Evolutionary conservation across 2,888 invertebrate species (phyloP).

Genomic region (Mesodorylaimus sp.): DNA sequence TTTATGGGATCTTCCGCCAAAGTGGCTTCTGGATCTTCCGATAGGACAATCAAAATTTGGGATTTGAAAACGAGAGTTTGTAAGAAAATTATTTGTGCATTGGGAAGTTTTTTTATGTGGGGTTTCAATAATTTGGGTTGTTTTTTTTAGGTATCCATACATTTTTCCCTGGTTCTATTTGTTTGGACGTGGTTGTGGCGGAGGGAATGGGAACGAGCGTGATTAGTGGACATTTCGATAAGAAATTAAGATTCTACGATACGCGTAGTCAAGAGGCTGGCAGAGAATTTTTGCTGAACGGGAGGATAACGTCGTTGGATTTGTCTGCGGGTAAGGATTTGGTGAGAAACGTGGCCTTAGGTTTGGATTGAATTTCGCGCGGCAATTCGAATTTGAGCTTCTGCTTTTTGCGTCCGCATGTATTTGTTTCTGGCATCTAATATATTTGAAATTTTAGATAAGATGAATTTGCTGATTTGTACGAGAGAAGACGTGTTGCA

Average conservation of each 20-base stretch:
- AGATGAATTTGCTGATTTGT: constrained; percentile 69
- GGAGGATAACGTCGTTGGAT: constrained; percentile 83
- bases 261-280: constrained; percentile 55
- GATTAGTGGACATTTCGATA: constrained; percentile 94
- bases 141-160: constrained; percentile 17
- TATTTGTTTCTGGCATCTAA: no score
- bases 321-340: constrained; percentile 71
- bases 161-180: constrained; percentile 41
- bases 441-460: no score
- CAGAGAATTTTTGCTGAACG: constrained; percentile 69
- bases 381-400: no score
- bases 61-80: constrained; percentile 78
- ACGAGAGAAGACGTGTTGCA: constrained; percentile 86
- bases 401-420: no score
- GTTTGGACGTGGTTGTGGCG: constrained; percentile 81
- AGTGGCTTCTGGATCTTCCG: constrained; percentile 92
- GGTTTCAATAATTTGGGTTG: neutral
- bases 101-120: neutral
- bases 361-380: no score
- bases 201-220: constrained; percentile 55
- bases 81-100: constrained; percentile 37
- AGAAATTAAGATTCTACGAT: constrained; percentile 88
- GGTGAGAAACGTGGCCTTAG: no score
- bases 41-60: constrained; percentile 94
- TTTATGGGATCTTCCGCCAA: constrained; percentile 64